Evolutionary conservation across 2,888 invertebrate species (phyloP).

Genomic region (Sinodicranocentrus sp.): DNA sequence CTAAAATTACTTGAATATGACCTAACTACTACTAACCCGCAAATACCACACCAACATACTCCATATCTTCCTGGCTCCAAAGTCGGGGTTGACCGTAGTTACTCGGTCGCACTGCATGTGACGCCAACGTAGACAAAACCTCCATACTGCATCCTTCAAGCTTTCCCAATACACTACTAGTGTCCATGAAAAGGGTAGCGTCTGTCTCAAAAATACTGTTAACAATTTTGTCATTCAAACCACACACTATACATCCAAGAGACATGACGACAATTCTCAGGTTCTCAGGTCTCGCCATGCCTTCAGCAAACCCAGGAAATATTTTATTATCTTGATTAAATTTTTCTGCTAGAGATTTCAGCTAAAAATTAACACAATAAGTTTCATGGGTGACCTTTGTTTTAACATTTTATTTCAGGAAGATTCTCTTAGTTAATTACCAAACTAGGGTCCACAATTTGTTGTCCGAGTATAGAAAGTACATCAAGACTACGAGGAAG

Average conservation of each 20-base stretch:
- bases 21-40: no score
- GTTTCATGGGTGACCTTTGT: no score
- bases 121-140: constrained; percentile 71
- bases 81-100: constrained; percentile 74
- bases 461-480: constrained; percentile 70
- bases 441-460: constrained; percentile 62
- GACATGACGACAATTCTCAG: constrained; percentile 72
- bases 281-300: constrained; percentile 70
- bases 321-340: constrained; percentile 74
- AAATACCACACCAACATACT: constrained; percentile 74
- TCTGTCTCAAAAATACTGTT: constrained; percentile 74
- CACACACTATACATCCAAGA: constrained; percentile 74
- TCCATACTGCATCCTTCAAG: constrained; percentile 72
- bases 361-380: no score
- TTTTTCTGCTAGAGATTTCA: constrained; percentile 73
- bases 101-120: constrained; percentile 67
- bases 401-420: no score
- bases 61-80: constrained; percentile 74
- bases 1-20: neutral
- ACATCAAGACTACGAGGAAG: constrained; percentile 70
- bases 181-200: constrained; percentile 71
- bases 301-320: constrained; percentile 69
- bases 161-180: constrained; percentile 71
- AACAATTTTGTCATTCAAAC: constrained; percentile 69
- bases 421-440: no score